Evolutionary conservation across 1,140 invertebrate species (phyloP), one percentile per base, ranked within the genome.

Genomic region (Cepaea nemoralis): DNA sequence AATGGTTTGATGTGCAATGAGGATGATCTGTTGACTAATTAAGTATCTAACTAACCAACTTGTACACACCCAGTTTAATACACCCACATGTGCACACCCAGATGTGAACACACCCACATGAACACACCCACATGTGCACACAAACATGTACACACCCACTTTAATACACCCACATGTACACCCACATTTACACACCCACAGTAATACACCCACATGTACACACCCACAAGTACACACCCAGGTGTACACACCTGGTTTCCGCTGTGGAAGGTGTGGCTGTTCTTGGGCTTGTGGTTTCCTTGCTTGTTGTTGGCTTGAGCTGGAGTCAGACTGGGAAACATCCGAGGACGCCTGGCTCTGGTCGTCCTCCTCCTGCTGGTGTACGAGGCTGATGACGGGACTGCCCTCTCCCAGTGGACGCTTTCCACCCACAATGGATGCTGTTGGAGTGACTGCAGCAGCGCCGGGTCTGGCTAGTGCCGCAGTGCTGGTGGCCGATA

Each of bases 401-500:
- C 45, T 35, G 5, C 81, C 45, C 48, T 78, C 77, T 80, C 71
- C 71, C 45, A 74, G 76, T 69, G 75, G 76, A 73, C 67, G 35
- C 79, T 79, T 83, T 73, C 63, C 40, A 77, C 79, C 80, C 75
- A 80, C 81, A 81, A 81, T 81, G 40, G 59, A 45, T 67, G 63
- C 22, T 81, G 37, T 66, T 39, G 67, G 48, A 40, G 77, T 74
- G 22, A 50, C 75, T 67, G 63, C 67, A 48, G 83, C 78, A 82
- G 78, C 78, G 33, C 50, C 59, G 78, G 67, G 37, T 66, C 55
- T 69, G 45, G 71, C 48, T 48, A 66, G 71, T 74, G 55, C 37
- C 37, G 59, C 45, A 42, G 48, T n/a, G 45, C 40, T 55, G 1
- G 22, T 12, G 5, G 75, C 24, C 42, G 45, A 67, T 76, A 45